phyloP scores from a whole-genome alignment of 1,140 invertebrate species.

The Nilaparvata lugens region DNA sequence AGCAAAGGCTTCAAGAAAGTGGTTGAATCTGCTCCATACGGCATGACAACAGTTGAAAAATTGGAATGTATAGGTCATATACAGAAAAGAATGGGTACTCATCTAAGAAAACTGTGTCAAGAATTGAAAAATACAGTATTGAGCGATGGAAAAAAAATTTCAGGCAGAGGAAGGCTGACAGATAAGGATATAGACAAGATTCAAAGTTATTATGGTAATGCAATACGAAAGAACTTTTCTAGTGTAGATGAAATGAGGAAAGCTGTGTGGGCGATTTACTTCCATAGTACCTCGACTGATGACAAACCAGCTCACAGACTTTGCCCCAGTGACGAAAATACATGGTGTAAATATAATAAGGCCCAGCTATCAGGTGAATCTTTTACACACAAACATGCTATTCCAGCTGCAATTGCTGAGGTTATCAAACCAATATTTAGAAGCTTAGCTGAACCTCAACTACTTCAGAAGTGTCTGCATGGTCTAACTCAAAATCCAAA shows the following conservation, averaged over 20 bases:
- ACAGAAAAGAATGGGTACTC: background rate
- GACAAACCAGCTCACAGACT: constrained; percentile 9
- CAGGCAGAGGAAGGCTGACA: constrained; percentile 24
- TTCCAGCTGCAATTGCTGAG: constrained; percentile 4
- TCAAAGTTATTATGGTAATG: constrained; percentile 22
- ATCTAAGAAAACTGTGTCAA: constrained; percentile 1
- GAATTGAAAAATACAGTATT: background rate
- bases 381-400: background rate
- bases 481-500: background rate
- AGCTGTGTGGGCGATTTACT: constrained; percentile 30
- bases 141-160: constrained; percentile 6
- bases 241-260: constrained; percentile 29
- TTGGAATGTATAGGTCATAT: constrained; percentile 6
- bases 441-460: constrained; percentile 8
- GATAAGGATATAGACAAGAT: constrained; percentile 27
- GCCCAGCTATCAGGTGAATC: constrained; percentile 13
- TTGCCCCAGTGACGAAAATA: background rate
- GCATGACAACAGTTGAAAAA: too few species aligned
- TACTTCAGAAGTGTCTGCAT: constrained; percentile 6
- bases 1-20: too few species aligned
- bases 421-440: constrained; percentile 16
- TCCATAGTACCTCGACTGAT: constrained; percentile 31
- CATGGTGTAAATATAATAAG: background rate
- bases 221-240: constrained; percentile 28
- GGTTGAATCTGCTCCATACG: too few species aligned